Evolutionary conservation across 2,113 vertebrate genomes (phyloP), one percentile per base, ranked within the genome.

Genomic region (Pangasianodon gigas): DNA sequence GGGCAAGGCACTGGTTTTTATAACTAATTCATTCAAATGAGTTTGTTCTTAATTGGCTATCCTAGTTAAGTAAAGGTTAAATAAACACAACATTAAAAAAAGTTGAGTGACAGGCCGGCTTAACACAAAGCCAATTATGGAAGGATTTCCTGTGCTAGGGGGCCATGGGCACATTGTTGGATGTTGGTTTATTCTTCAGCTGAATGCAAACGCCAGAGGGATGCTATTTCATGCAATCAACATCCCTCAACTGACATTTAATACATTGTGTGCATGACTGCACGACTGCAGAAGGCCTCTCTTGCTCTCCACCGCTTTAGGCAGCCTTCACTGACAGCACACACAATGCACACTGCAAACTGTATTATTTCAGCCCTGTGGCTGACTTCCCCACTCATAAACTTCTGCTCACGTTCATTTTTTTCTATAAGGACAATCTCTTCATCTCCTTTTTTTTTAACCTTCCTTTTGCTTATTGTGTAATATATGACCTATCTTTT

Each of bases 231-330:
- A 67, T 84, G 65, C 89, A 88, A 91, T 91, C 91, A 91, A 82
- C 87, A 90, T 90, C 91, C 87, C 87, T 90, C 84, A 91, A 86
- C 87, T 91, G 91, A 86, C 91, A 91, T 91, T 91, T 91, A 91
- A 91, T 90, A 85, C 89, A 90, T 60, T 77, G 60, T 87, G 85
- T 89, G 85, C 79, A 89, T 87, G 88, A 77, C 88, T 89, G 85
- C 88, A 80, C 56, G 10, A 84, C 88, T 88, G 85, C 67, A 67
- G 71, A 87, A 86, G 54, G 67, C 83, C 56, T 84, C 18, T 81
- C 54, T 81, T 56, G n/a, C n/a, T 90, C 80, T 90, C 89, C 46
- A 62, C 19, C 26, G 67, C 89, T 87, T 86, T 86, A 84, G 86
- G 89, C 89, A 62, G 29, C 46, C 75, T 69, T 69, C 58, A 10